Evolutionary conservation across 2,113 vertebrate species (phyloP), one percentile per base, ranked within the genome.

Genomic region (Orientallactaga bullata): DNA sequence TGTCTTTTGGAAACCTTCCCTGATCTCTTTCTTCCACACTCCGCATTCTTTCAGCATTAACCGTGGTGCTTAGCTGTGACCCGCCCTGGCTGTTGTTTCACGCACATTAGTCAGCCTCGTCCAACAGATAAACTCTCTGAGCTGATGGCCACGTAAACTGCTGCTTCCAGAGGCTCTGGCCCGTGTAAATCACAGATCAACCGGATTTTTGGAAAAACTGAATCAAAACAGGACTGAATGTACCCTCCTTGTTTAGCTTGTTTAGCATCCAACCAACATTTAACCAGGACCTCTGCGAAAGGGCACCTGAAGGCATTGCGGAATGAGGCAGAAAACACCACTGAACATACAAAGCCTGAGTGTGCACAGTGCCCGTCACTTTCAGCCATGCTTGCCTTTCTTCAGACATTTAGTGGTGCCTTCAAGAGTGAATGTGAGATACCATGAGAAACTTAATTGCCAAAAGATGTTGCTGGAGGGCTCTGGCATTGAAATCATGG

Each of bases 271-370:
- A 58, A 47, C 61, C 21, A 26, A 10, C 26, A 9, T 16, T 35
- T 37, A 24, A n/a, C 2, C 37, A 61, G 47, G 42, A 1, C 23
- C 3, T 47, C 47, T 6, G 3, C 1, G 7, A 0, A 0, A 63
- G 7, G 60, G 28, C 60, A 88, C 24, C 21, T 16, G 10, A 88
- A 63, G 11, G 42, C 42, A 47, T 35, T 10, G 9, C 39, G 23
- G 47, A 55, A 21, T 24, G 63, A 58, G 13, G 71, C 30, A 82
- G 61, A 76, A 95, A 51, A 37, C 47, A 58, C 30, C 39, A 10
- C 0, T 18, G 32, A 26, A 65, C n/a, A 35, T 28, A 47, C 26
- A 23, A 32, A 76, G 32, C 23, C n/a, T 12, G 26, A 3, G 72
- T 18, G 26, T 17, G 18, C 11, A n/a, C 5, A n/a, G 15, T 16